Conservation (phyloP, 2,797 vertebrate species). For the Hapalemur alaotrensis region DNA sequence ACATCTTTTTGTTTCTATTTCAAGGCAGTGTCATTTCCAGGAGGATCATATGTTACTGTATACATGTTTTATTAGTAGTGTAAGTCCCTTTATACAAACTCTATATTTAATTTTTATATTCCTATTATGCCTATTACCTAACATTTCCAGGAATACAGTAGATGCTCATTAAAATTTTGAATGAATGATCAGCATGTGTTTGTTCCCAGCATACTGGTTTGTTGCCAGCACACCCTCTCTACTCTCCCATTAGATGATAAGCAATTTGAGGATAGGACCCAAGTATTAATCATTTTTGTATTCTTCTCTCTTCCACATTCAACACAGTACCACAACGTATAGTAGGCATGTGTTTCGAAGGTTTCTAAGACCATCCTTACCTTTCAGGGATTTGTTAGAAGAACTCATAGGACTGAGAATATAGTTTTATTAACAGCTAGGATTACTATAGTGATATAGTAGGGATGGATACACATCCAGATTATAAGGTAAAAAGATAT, state of each 20-base stretch:
- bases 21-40: not conserved
- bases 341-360: not conserved
- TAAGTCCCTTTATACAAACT: not conserved
- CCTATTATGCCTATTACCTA: not conserved
- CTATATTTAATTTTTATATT: slow-evolving; percentile 8
- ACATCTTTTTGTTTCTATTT: slow-evolving; percentile 21
- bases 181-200: not conserved
- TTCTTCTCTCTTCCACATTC: not conserved
- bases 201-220: not conserved
- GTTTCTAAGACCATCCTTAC: not conserved
- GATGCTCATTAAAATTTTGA: slow-evolving; percentile 35
- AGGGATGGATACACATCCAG: not conserved
- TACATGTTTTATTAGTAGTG: not conserved
- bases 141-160: not conserved
- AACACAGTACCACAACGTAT: not conserved
- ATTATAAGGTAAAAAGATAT: not conserved
- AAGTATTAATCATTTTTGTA: slow-evolving; percentile 1
- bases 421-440: not conserved
- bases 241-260: not conserved
- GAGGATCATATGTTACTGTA: not conserved
- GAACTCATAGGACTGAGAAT: not conserved
- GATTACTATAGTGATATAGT: not conserved
- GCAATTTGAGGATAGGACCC: not conserved
- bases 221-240: not conserved
- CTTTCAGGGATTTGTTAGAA: not conserved